Percentiles rank a stretch among this genome's conserved stretches.
phyloP scores from a whole-genome alignment of 2,888 invertebrate genomes.

The Mesodorylaimus sp. region DNA sequence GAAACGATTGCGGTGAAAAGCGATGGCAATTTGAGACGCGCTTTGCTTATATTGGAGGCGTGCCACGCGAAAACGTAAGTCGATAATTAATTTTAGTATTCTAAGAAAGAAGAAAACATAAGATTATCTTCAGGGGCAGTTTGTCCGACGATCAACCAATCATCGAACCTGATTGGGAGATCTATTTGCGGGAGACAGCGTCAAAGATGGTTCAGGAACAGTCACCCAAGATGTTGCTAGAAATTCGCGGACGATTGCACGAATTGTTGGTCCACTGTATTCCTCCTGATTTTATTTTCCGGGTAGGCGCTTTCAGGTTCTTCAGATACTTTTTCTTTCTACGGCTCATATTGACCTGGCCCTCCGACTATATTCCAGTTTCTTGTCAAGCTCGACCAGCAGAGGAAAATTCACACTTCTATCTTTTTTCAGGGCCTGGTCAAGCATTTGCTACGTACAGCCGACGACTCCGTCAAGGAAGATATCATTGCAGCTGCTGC shows the following conservation, averaged over 20 bases:
- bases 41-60: slow-evolving; percentile 77
- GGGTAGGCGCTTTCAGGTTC: slow-evolving; percentile 34
- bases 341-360: background rate
- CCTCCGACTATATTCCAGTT: background rate
- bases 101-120: too few relatives aligned
- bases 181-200: slow-evolving; percentile 67
- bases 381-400: too few relatives aligned
- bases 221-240: slow-evolving; percentile 53
- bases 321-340: background rate
- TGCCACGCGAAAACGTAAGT: slow-evolving; percentile 63
- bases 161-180: slow-evolving; percentile 76
- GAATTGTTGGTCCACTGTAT: slow-evolving; percentile 83
- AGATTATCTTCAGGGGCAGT: too few relatives aligned
- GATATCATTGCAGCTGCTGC: slow-evolving; percentile 69
- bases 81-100: too few relatives aligned
- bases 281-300: slow-evolving; percentile 75
- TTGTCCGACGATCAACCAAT: slow-evolving; percentile 59
- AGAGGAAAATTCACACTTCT: too few relatives aligned
- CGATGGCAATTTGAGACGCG: slow-evolving; percentile 70
- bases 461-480: slow-evolving; percentile 69
- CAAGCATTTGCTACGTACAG: slow-evolving; percentile 62
- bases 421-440: slow-evolving; percentile 48
- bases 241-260: slow-evolving; percentile 69
- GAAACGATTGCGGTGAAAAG: slow-evolving; percentile 55
- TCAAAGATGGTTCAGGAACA: slow-evolving; percentile 66